Evolutionary conservation across 2,113 vertebrate species (phyloP).

Genomic region (Dascyllus trimaculatus): DNA sequence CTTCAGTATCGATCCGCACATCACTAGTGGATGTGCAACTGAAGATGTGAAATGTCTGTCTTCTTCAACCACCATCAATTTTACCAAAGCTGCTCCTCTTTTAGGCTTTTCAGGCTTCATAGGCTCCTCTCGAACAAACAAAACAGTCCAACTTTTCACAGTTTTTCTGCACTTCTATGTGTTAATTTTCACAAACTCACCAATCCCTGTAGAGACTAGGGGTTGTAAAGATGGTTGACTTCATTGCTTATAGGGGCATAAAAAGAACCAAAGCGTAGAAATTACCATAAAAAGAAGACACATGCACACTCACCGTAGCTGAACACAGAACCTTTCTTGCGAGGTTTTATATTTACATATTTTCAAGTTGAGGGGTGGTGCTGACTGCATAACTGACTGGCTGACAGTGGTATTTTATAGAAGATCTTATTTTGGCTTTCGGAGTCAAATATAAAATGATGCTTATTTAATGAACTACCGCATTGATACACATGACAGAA

Average conservation of each 20-base stretch:
- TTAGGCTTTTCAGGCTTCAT: background rate
- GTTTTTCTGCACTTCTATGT: background rate
- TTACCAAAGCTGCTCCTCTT: background rate
- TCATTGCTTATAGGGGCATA: background rate
- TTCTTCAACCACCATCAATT: background rate
- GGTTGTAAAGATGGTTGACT: too few relatives aligned
- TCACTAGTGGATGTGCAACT: background rate
- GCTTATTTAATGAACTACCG: conserved; percentile 10
- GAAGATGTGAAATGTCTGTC: background rate
- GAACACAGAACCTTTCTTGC: background rate
- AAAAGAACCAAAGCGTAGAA: background rate
- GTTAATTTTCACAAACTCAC: background rate
- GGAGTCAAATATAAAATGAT: conserved; percentile 15
- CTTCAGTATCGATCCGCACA: too few relatives aligned
- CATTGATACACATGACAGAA: conserved; percentile 22
- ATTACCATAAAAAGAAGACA: background rate
- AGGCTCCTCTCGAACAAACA: background rate
- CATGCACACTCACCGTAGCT: background rate
- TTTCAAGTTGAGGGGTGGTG: background rate
- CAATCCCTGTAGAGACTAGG: background rate
- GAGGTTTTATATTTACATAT: background rate
- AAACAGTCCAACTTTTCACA: background rate
- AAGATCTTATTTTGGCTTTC: background rate
- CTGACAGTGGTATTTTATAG: background rate
- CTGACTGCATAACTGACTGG: background rate